Conservation (phyloP, 2,888 invertebrate species). For the Latheticus oryzae region DNA sequence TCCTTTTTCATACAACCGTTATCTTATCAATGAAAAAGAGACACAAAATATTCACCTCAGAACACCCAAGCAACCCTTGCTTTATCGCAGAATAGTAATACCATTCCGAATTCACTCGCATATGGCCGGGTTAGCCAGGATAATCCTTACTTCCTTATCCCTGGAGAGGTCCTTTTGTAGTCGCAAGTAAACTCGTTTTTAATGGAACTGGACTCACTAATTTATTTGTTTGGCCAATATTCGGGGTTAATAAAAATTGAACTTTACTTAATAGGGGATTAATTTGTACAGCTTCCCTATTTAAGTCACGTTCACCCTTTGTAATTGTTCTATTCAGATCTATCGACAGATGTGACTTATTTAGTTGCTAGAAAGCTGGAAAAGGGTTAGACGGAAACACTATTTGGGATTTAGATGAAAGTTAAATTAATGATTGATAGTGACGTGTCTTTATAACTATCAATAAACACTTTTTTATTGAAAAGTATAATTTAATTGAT, state of each 20-base stretch:
- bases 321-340: constrained; percentile 31
- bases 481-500: too few species aligned
- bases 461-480: too few species aligned
- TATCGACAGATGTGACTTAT: constrained; percentile 59
- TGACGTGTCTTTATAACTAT: too few species aligned
- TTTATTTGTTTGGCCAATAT: constrained; percentile 24
- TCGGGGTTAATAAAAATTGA: constrained; percentile 23
- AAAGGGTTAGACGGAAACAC: constrained; percentile 26
- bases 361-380: constrained; percentile 35
- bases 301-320: constrained; percentile 31
- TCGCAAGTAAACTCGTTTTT: constrained; percentile 45
- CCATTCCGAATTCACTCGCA: constrained; percentile 57
- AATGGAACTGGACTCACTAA: constrained; percentile 41
- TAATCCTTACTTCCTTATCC: constrained; percentile 57
- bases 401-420: not conserved
- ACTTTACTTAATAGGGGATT: constrained; percentile 28
- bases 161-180: constrained; percentile 51
- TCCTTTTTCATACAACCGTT: constrained; percentile 6
- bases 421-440: constrained; percentile 10
- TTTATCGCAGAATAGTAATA: constrained; percentile 55
- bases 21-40: constrained; percentile 16
- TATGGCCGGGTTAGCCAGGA: constrained; percentile 57
- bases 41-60: constrained; percentile 9
- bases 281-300: constrained; percentile 14
- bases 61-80: constrained; percentile 50